Base-by-base conservation (phyloP, 2,113 vertebrate species). In the Chinchilla lanigera region DNA sequence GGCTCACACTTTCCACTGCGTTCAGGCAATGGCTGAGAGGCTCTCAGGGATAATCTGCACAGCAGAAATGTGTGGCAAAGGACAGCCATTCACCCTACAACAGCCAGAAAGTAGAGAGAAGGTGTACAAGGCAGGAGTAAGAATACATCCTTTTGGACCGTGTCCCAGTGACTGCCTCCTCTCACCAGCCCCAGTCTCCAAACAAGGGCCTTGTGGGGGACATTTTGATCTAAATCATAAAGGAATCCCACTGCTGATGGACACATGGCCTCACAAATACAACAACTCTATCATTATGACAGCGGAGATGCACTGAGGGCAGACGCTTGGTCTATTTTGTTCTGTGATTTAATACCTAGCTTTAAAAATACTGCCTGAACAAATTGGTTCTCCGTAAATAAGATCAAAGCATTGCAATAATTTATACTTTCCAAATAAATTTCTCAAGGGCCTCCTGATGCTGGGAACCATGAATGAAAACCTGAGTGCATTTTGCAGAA, bases 351-450 rank as follows among this genome's bases (percentile, higher is more conserved):
- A 35, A 93, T 12, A 60, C 28, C 17, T 30, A 65, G 38, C 52
- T 86, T 30, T 75, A 60, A 58, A 91, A 86, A 73, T 28, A 61
- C 1, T 65, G 14, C 5, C 14, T 47, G 26, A 19, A 78, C 77
- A n/a, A 91, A 54, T n/a, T n/a, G 16, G 28, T 83, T 38, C 33
- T 78, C 26, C 19, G 6, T 41, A 30, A 54, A 84, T 75, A 52
- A 89, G n/a, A 58, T 77, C 44, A 92, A 95, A 87, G 12, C 54
- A 44, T 24, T 60, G 10, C 6, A 54, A 24, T 82, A 56, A 90
- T 44, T 65, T 44, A 28, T 67, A 35, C 14, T 82, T 83, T 90
- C n/a, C 82, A 71, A 93, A 69, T 35, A 47, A 12, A 69, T 88
- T 92, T 96, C 69, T 78, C 33, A 33, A 86, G 30, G 58, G 50